phyloP scores from a whole-genome alignment of 2,113 vertebrate species.

The Sus scrofa region T2T-Sscrofa CM000817.6:115014001-115014500 shows the following conservation, averaged over 20 bases:
- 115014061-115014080: slow-evolving; percentile 4
- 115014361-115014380: not conserved
- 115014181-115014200: slow-evolving; percentile 21
- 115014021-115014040: not conserved
- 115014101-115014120: not conserved
- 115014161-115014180: not conserved
- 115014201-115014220: not conserved
- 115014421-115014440: not conserved
- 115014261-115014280: not conserved
- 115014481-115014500: not conserved
- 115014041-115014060: not conserved
- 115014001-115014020: not conserved
- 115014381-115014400: slow-evolving; percentile 13
- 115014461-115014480: not conserved
- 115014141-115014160: slow-evolving; percentile 29
- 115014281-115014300: slow-evolving; percentile 4
- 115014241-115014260: not conserved
- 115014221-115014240: not conserved
- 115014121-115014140: not conserved
- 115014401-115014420: not conserved
- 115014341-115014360: not conserved
- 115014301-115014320: not conserved
- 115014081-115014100: slow-evolving; percentile 2
- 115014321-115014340: not conserved
- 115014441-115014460: not conserved